These are phyloP conservation scores for Callyntrura guangdongensis DNA, from an alignment of 2,888 invertebrate species.

Conservation along the genomic window DNA sequence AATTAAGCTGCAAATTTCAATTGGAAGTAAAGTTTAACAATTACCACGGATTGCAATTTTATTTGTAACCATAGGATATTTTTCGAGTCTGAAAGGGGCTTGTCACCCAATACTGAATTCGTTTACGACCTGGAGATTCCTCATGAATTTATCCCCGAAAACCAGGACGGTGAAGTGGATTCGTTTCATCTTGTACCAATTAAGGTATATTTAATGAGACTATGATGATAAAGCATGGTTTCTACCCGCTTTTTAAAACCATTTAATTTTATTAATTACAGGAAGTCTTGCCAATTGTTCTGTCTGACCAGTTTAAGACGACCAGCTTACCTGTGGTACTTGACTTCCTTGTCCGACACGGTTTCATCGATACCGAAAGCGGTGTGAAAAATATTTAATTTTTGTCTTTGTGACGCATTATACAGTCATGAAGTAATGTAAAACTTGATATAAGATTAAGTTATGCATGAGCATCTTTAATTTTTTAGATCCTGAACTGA, in stretches of 20 bases:
- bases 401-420: not conserved
- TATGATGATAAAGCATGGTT: not conserved
- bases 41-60: slow-evolving; percentile 13
- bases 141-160: slow-evolving; percentile 95
- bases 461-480: not conserved
- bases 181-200: slow-evolving; percentile 95
- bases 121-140: slow-evolving; percentile 97
- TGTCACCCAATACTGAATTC: slow-evolving; percentile 98
- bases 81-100: slow-evolving; percentile 96
- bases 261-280: slow-evolving; percentile 76
- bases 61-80: slow-evolving; percentile 89
- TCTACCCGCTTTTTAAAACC: not conserved
- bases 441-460: too few relatives aligned
- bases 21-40: too few relatives aligned
- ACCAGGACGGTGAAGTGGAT: slow-evolving; percentile 97
- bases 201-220: slow-evolving; percentile 87
- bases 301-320: slow-evolving; percentile 95
- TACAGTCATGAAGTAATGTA: too few relatives aligned
- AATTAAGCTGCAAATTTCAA: too few relatives aligned
- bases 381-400: slow-evolving; percentile 85
- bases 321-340: slow-evolving; percentile 96
- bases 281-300: slow-evolving; percentile 90
- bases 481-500: slow-evolving; percentile 92
- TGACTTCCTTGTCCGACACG: slow-evolving; percentile 97
- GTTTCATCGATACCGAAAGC: slow-evolving; percentile 95